A percentile compares a stretch with the other conserved stretches of the same genome.
phyloP scores from a whole-genome alignment of 2,113 vertebrate species.

The Platysternon megacephalum region DNA sequence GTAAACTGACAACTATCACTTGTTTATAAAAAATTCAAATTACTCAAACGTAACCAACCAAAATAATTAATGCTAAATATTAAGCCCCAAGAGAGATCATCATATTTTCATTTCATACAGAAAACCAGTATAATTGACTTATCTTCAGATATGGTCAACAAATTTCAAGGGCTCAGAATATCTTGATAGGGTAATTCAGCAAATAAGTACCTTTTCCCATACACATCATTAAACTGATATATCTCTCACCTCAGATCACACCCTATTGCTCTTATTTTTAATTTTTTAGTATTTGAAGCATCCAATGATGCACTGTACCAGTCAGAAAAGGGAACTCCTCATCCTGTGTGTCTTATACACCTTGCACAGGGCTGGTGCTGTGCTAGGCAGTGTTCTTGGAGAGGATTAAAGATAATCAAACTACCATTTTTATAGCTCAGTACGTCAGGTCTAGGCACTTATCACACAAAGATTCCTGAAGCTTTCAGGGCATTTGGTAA shows the following conservation, averaged over 20 bases:
- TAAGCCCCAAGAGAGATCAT: not conserved
- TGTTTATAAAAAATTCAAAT: not conserved
- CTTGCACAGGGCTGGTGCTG: not conserved
- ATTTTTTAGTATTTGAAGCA: not conserved
- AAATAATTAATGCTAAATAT: not conserved
- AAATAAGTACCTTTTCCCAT: not conserved
- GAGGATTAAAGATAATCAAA: not conserved
- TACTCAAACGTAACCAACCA: not conserved
- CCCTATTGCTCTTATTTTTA: not conserved
- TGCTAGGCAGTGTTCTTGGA: not conserved
- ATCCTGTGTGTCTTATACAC: not conserved
- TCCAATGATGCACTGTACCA: not conserved
- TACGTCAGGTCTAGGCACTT: not conserved
- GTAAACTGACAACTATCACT: not conserved
- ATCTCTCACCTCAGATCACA: slow-evolving; percentile 5
- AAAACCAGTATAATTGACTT: not conserved
- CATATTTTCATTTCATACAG: not conserved
- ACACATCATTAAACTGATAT: not conserved
- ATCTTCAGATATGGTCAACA: not conserved
- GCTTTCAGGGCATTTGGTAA: not conserved
- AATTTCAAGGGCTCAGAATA: slow-evolving; percentile 7
- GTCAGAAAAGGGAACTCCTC: not conserved
- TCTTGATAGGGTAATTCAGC: slow-evolving; percentile 31
- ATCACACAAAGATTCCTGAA: not conserved
- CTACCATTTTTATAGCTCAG: not conserved